Evolutionary conservation across 1,140 invertebrate genomes (phyloP).

Genomic region (Drosophila dunni): DNA sequence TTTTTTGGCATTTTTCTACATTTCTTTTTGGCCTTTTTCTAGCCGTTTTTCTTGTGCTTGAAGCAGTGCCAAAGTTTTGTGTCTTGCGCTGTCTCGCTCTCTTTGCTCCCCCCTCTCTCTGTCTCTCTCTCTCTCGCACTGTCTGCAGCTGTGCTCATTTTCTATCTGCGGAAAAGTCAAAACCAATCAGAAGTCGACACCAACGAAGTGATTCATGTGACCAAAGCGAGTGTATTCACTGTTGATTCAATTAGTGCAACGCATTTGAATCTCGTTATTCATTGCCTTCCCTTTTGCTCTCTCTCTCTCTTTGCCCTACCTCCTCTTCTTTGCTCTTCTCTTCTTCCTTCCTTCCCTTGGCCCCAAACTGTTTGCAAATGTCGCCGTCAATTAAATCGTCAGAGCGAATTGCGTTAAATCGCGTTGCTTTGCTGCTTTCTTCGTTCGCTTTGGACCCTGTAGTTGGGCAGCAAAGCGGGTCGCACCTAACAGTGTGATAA

Average conservation of each 20-base stretch:
- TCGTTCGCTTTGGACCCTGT: neutral
- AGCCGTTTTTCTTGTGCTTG: neutral
- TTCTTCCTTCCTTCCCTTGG: too few species aligned
- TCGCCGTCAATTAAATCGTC: constrained; percentile 73
- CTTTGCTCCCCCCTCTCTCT: neutral
- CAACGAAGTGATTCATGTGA: constrained; percentile 21
- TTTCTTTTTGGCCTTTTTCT: neutral
- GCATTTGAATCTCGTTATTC: constrained; percentile 54
- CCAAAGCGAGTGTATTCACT: constrained; percentile 11
- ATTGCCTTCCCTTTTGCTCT: neutral
- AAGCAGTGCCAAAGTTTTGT: constrained; percentile 20
- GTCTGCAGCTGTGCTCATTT: neutral
- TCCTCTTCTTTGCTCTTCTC: too few species aligned
- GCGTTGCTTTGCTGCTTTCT: constrained; percentile 25
- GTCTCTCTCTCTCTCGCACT: neutral
- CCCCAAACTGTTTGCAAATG: constrained; percentile 40
- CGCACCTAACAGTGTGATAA: too few species aligned
- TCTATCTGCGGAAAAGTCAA: constrained; percentile 13
- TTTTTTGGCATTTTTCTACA: too few species aligned
- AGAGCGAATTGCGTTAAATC: constrained; percentile 73
- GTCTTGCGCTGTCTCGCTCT: constrained; percentile 1
- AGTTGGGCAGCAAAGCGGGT: neutral
- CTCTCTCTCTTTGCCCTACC: too few species aligned
- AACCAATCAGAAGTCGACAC: constrained; percentile 43
- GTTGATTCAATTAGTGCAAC: constrained; percentile 50